phyloP scores from a whole-genome alignment of 1,140 invertebrate species.

The Heliothis virescens region DNA sequence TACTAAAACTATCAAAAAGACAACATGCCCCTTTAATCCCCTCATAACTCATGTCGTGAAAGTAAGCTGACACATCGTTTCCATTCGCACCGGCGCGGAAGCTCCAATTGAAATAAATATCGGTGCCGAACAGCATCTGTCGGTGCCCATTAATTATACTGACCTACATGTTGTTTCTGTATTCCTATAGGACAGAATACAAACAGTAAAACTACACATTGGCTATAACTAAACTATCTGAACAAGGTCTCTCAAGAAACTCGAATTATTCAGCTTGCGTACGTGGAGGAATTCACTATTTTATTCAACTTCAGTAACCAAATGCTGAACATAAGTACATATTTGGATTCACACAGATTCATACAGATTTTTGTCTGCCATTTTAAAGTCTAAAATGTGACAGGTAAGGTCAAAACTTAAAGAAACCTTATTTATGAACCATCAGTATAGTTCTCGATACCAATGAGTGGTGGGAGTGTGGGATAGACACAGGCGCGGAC shows the following conservation, averaged over 20 bases:
- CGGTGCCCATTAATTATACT: constrained; percentile 32
- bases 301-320: too few relatives aligned
- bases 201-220: not conserved
- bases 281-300: too few relatives aligned
- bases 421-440: too few relatives aligned
- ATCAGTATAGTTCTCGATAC: too few relatives aligned
- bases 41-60: not conserved
- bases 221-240: not conserved
- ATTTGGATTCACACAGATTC: too few relatives aligned
- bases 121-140: constrained; percentile 14
- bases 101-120: constrained; percentile 23
- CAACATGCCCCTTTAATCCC: not conserved
- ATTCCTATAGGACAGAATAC: not conserved
- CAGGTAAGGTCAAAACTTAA: too few relatives aligned
- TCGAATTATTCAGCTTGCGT: too few relatives aligned
- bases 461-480: too few relatives aligned
- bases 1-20: not conserved
- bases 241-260: not conserved
- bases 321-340: too few relatives aligned
- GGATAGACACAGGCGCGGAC: too few relatives aligned
- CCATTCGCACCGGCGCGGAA: not conserved
- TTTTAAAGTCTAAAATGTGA: too few relatives aligned
- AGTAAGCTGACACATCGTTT: constrained; percentile 10
- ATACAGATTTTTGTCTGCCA: too few relatives aligned
- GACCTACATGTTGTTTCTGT: constrained; percentile 7